Percentiles rank a stretch among this genome's conserved stretches.
Evolutionary conservation across 2,797 vertebrate genomes (phyloP).

Genomic region (Intellagama lesueurii): DNA sequence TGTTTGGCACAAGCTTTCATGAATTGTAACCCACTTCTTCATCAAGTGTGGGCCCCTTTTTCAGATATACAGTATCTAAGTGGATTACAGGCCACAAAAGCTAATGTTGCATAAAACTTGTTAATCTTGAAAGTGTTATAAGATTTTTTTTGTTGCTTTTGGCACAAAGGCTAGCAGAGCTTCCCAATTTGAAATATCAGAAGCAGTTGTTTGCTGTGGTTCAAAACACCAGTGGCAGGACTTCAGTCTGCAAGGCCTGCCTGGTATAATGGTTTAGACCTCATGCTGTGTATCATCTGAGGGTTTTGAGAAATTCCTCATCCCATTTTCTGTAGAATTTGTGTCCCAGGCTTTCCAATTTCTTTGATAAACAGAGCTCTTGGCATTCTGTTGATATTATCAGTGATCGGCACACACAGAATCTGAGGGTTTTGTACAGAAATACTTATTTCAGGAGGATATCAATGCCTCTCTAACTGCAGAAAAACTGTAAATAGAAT

Average conservation of each 20-base stretch:
- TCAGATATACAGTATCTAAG: too few relatives aligned
- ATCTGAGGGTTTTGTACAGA: conserved; percentile 59
- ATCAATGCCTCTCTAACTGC: conserved; percentile 69
- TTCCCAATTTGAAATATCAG: too few relatives aligned
- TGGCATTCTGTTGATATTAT: conserved; percentile 39
- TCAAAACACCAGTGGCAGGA: neutral
- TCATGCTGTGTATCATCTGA: conserved; percentile 22
- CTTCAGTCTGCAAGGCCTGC: conserved; percentile 24
- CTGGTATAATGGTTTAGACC: conserved; percentile 18
- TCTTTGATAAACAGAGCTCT: conserved; percentile 45
- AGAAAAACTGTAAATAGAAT: conserved; percentile 72
- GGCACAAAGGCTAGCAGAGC: too few relatives aligned
- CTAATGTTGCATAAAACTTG: too few relatives aligned
- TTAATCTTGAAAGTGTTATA: too few relatives aligned
- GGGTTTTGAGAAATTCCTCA: conserved; percentile 29
- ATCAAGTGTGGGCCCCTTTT: too few relatives aligned
- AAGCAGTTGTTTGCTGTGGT: neutral
- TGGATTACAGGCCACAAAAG: too few relatives aligned
- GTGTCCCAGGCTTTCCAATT: conserved; percentile 33
- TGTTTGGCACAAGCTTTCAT: too few relatives aligned
- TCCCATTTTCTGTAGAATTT: conserved; percentile 38
- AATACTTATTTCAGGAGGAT: conserved; percentile 53
- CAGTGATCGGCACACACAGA: conserved; percentile 49
- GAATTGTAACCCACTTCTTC: too few relatives aligned
- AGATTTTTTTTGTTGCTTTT: too few relatives aligned